phyloP scores from a whole-genome alignment of 2,888 invertebrate genomes.

The Darwinula stevensoni region DNA sequence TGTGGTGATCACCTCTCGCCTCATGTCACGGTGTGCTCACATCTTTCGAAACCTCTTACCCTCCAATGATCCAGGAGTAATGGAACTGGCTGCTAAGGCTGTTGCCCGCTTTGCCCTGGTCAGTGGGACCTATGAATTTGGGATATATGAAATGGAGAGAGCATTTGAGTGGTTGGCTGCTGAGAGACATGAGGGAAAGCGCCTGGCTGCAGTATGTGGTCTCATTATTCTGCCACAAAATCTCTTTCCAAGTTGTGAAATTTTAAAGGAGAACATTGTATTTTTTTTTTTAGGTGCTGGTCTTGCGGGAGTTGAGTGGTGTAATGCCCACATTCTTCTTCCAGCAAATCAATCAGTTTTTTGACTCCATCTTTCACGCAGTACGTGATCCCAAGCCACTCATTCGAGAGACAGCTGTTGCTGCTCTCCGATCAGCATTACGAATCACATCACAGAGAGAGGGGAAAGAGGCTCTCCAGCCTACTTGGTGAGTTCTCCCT shows the following conservation, averaged over 20 bases:
- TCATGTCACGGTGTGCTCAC: slow-evolving; percentile 72
- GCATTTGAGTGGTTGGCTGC: slow-evolving; percentile 84
- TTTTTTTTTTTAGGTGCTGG: slow-evolving; percentile 25
- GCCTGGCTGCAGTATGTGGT: slow-evolving; percentile 46
- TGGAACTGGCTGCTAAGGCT: slow-evolving; percentile 86
- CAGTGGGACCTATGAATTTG: slow-evolving; percentile 54
- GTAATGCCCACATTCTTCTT: slow-evolving; percentile 93
- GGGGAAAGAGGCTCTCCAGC: slow-evolving; percentile 60
- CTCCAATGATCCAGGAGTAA: slow-evolving; percentile 59
- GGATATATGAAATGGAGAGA: slow-evolving; percentile 87
- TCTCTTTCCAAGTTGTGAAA: too few species aligned
- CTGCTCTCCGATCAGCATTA: slow-evolving; percentile 74
- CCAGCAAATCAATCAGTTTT: slow-evolving; percentile 51
- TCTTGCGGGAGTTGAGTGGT: slow-evolving; percentile 70
- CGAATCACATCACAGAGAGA: slow-evolving; percentile 87
- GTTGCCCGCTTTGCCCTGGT: slow-evolving; percentile 62
- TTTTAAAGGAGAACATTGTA: slow-evolving; percentile 6
- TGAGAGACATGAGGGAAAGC: slow-evolving; percentile 61
- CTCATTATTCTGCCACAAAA: slow-evolving; percentile 5
- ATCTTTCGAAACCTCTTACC: slow-evolving; percentile 65
- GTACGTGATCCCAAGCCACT: slow-evolving; percentile 67
- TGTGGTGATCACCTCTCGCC: slow-evolving; percentile 61
- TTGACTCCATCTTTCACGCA: slow-evolving; percentile 72
- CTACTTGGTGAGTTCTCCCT: slow-evolving; percentile 41
- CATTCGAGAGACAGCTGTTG: slow-evolving; percentile 71